Percentiles rank a stretch among this genome's conserved stretches.
Evolutionary conservation across 2,888 invertebrate genomes (phyloP).

Genomic region (Encarsia formosa): DNA sequence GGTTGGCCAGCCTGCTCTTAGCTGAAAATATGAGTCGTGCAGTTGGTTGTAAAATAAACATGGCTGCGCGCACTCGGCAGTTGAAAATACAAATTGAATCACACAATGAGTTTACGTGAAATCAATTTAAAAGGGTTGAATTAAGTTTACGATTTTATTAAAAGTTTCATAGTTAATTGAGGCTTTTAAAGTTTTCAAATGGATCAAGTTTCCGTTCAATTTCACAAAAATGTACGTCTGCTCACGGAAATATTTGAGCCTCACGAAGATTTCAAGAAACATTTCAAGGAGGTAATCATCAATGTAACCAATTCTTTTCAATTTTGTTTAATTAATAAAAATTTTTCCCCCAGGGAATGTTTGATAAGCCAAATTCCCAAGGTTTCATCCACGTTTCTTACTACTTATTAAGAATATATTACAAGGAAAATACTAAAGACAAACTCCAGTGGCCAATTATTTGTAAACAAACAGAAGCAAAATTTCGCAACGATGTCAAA

Average conservation of each 20-base stretch:
- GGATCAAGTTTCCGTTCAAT: conserved; percentile 31
- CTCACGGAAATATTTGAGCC: conserved; percentile 39
- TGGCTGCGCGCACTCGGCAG: too few species aligned
- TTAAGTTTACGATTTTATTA: too few species aligned
- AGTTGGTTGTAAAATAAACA: too few species aligned
- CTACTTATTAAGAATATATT: conserved; percentile 42
- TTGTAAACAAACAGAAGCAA: conserved; percentile 43
- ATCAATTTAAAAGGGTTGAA: too few species aligned
- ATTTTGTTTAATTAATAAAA: conserved; percentile 5
- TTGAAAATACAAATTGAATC: too few species aligned
- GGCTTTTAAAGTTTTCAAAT: conserved; percentile 8
- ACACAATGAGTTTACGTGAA: too few species aligned
- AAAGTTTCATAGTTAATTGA: too few species aligned
- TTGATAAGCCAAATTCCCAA: conserved; percentile 45
- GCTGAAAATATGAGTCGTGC: too few species aligned
- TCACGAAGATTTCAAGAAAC: conserved; percentile 39
- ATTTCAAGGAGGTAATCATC: conserved; percentile 36
- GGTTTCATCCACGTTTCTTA: conserved; percentile 44
- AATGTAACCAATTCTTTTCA: background rate
- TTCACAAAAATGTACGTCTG: conserved; percentile 42
- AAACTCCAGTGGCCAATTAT: conserved; percentile 43
- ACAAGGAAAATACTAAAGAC: conserved; percentile 38
- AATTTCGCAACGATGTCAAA: conserved; percentile 42
- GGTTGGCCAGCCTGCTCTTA: too few species aligned
- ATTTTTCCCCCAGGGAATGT: conserved; percentile 42